Evolutionary conservation across 1,140 invertebrate species (phyloP).

Genomic region (Halesus radiatus): DNA sequence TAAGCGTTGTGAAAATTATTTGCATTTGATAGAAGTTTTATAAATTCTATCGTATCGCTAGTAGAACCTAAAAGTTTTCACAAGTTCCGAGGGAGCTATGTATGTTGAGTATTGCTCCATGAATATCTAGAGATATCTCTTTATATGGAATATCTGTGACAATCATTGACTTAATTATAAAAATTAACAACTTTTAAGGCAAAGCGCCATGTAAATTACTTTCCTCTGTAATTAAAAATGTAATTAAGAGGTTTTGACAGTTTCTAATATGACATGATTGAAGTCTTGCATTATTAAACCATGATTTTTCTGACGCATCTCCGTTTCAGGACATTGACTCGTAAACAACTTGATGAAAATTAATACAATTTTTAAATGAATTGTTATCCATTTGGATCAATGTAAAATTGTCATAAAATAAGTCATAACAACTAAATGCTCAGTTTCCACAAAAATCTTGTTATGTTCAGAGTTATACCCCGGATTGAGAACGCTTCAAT

Average conservation of each 20-base stretch:
- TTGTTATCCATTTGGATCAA: too few species aligned
- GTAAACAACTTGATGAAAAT: too few species aligned
- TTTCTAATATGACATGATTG: background rate
- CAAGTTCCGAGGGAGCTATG: background rate
- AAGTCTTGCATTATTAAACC: too few species aligned
- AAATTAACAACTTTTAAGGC: slow-evolving; percentile 25
- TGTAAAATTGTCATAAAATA: too few species aligned
- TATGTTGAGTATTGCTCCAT: background rate
- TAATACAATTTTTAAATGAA: too few species aligned
- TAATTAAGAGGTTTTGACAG: background rate
- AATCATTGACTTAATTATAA: slow-evolving; percentile 44
- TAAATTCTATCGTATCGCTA: background rate
- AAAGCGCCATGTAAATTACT: slow-evolving; percentile 15
- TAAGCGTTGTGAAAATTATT: background rate
- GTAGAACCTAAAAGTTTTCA: background rate
- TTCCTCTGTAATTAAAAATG: slow-evolving; percentile 1
- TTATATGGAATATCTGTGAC: slow-evolving; percentile 41
- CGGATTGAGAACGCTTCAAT: background rate
- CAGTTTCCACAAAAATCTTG: too few species aligned
- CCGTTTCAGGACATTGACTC: too few species aligned
- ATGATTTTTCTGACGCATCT: too few species aligned
- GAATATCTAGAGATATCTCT: slow-evolving; percentile 3
- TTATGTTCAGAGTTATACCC: background rate
- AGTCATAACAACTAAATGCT: too few species aligned
- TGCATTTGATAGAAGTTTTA: slow-evolving; percentile 21